Evolutionary conservation across 2,797 vertebrate species (phyloP).

Genomic region (Dallia pectoralis): DNA sequence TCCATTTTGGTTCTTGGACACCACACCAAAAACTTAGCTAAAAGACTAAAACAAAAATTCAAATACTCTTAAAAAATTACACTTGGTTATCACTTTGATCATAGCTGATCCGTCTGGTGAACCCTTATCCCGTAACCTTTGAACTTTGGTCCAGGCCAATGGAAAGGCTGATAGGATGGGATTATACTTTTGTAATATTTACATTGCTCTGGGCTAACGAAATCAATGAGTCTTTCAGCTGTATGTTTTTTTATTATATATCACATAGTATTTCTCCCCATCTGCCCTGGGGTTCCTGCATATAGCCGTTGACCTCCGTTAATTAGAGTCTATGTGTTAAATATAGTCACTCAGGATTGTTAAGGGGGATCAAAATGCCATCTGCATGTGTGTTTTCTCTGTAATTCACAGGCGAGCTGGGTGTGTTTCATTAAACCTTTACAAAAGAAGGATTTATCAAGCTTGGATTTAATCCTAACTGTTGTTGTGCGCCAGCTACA

Average conservation of each 20-base stretch:
- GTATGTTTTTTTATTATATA: neutral
- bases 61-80: too few species aligned
- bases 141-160: neutral
- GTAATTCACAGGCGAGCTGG: slow-evolving; percentile 24
- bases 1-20: too few species aligned
- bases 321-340: slow-evolving; percentile 11
- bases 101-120: neutral
- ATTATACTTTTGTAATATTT: neutral
- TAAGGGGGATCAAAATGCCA: slow-evolving; percentile 20
- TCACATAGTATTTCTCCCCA: neutral
- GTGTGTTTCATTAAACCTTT: slow-evolving; percentile 37
- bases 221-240: neutral
- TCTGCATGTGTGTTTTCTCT: slow-evolving; percentile 14
- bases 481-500: neutral
- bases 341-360: slow-evolving; percentile 21
- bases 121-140: neutral
- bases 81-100: too few species aligned
- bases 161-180: neutral
- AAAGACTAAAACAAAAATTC: too few species aligned
- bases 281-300: neutral
- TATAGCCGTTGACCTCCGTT: neutral
- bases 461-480: slow-evolving; percentile 28
- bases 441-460: slow-evolving; percentile 27
- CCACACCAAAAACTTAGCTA: too few species aligned
- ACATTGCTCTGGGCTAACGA: neutral